phyloP scores from a whole-genome alignment of 2,797 vertebrate genomes.

The Nyctalus aviator region DNA sequence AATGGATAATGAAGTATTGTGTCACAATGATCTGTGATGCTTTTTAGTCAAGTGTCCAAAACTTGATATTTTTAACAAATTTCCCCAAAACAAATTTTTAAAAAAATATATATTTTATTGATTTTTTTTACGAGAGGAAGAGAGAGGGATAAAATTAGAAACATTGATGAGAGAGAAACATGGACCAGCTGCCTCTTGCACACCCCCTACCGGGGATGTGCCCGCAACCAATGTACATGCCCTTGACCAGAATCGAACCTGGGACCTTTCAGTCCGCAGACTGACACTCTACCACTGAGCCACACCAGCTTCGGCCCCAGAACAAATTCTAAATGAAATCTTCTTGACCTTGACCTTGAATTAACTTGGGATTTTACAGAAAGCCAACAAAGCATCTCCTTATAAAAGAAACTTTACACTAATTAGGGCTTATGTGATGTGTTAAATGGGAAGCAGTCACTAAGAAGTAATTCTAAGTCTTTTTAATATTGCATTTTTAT shows the following conservation, averaged over 20 bases:
- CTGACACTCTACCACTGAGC: too few species aligned
- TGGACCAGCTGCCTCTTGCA: too few species aligned
- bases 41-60: neutral
- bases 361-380: neutral
- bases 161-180: too few species aligned
- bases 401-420: neutral
- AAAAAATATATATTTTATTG: too few species aligned
- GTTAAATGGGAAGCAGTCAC: neutral
- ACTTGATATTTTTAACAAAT: neutral
- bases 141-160: too few species aligned
- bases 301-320: too few species aligned
- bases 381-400: neutral
- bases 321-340: constrained; percentile 6
- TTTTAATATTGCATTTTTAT: neutral
- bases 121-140: too few species aligned
- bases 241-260: too few species aligned
- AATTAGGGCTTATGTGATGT: neutral
- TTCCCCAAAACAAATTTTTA: constrained; percentile 26
- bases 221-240: too few species aligned
- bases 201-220: too few species aligned
- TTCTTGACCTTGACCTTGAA: neutral
- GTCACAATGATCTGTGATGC: neutral
- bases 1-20: neutral
- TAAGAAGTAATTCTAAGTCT: neutral
- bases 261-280: too few species aligned